Base-by-base conservation (phyloP, 2,797 vertebrate species). In the Pampus argenteus region DNA sequence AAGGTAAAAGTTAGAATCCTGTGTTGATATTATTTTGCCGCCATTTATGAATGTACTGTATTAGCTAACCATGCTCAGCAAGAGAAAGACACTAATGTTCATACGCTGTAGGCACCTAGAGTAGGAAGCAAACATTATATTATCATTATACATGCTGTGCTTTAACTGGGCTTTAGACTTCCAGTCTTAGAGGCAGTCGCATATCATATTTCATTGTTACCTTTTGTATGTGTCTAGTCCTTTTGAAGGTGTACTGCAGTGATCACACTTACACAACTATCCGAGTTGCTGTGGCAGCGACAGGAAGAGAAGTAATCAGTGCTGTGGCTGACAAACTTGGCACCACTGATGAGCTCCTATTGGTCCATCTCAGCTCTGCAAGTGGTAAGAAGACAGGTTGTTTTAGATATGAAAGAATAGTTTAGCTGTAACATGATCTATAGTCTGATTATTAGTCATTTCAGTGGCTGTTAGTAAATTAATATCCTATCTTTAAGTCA, bases 201-300 rank as follows among this genome's bases (percentile, higher is more conserved):
- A 38, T n/a, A 28, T 7, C 36, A 23, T 42, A 10, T 66, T 66
- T 14, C 38, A 52, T 4, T 54, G 1, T 36, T 45, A 1, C 51
- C 51, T 14, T 62, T 67, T 76, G 3, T 56, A 2, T 60, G 31
- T 71, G 17, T 71, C 7, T 48, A 99, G 98, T 99, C 88, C 92
- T 99, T 2, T 93, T 99, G 81, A 99, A 99, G 92, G 97, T 99
- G 49, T 98, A 97, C 91, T 99, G 98, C 92, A 82, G 94, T 40
- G 97, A 99, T 88, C 97, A 99, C 87, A 99, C 98, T 1, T 98
- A 99, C 76, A 98, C 95, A n/a, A 99, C 98, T 2, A 97, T 99
- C 68, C 95, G 98, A 14, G 94, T 99, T 9, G 90, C 95, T 0
- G 95, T 99, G 81, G 91, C 93, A 0, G 95, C 96, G 7, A 95